Percentiles rank a stretch among this genome's conserved stretches.
phyloP scores from a whole-genome alignment of 2,888 invertebrate species.

The Latheticus oryzae region DNA sequence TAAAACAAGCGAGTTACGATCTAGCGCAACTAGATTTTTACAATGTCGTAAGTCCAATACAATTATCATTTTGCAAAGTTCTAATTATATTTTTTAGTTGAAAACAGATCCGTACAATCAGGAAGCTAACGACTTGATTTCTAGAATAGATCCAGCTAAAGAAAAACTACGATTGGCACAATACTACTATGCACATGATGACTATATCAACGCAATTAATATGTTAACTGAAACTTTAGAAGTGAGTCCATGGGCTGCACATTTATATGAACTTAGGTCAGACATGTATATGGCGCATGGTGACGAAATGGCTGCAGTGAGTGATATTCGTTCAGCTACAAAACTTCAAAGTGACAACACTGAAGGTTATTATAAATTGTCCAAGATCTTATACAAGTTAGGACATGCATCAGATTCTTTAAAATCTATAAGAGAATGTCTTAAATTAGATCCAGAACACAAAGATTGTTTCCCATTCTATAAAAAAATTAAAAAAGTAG shows the following conservation, averaged over 20 bases:
- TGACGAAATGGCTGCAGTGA: constrained; percentile 87
- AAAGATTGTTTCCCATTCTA: constrained; percentile 96
- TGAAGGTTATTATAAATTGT: constrained; percentile 84
- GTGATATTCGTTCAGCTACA: constrained; percentile 90
- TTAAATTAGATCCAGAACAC: constrained; percentile 97
- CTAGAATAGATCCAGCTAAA: constrained; percentile 73
- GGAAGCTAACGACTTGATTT: constrained; percentile 79
- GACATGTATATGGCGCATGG: constrained; percentile 83
- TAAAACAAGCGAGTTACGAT: constrained; percentile 89
- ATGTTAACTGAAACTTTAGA: constrained; percentile 78
- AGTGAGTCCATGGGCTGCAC: constrained; percentile 89
- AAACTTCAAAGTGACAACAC: constrained; percentile 94
- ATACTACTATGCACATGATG: constrained; percentile 70
- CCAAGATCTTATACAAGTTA: constrained; percentile 85
- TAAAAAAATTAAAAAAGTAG: constrained; percentile 94
- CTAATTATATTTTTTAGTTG: constrained; percentile 76
- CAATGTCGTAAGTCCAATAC: constrained; percentile 87
- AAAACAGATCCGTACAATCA: constrained; percentile 79
- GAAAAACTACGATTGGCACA: constrained; percentile 75
- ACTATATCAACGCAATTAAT: constrained; percentile 72
- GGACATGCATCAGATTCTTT: constrained; percentile 93
- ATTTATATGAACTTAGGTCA: constrained; percentile 85
- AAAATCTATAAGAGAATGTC: constrained; percentile 94
- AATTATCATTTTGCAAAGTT: constrained; percentile 84
- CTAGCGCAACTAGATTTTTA: constrained; percentile 86